Evolutionary conservation across 2,797 vertebrate genomes (phyloP).

Genomic region (Rhynchotus rufescens): DNA sequence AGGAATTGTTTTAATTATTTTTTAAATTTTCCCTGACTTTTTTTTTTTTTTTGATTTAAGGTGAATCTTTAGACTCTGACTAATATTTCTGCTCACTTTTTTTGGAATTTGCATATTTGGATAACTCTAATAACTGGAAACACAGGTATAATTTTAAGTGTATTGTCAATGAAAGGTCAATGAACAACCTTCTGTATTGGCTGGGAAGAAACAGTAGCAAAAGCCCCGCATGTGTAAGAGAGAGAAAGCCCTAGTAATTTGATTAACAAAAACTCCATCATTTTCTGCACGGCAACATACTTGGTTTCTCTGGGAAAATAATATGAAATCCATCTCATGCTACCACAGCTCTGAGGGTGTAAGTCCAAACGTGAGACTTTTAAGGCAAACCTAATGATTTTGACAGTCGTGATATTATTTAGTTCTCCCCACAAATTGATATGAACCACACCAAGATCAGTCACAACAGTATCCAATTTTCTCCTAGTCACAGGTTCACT

Average conservation of each 20-base stretch:
- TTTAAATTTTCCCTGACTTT: too few species aligned
- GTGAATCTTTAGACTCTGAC: slow-evolving; percentile 15
- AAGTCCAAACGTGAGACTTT: slow-evolving; percentile 68
- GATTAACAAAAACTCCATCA: slow-evolving; percentile 33
- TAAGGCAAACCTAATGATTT: slow-evolving; percentile 75
- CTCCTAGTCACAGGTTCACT: slow-evolving; percentile 80
- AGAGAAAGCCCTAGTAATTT: not conserved
- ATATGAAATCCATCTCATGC: not conserved
- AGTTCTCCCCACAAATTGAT: slow-evolving; percentile 79
- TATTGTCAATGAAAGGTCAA: slow-evolving; percentile 30
- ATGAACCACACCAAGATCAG: slow-evolving; percentile 79
- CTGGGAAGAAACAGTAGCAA: slow-evolving; percentile 38
- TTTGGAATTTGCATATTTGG: slow-evolving; percentile 23
- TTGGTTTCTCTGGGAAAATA: slow-evolving; percentile 10
- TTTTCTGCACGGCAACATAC: slow-evolving; percentile 24
- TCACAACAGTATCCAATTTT: slow-evolving; percentile 83
- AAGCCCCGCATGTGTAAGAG: not conserved
- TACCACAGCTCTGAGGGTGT: slow-evolving; percentile 27
- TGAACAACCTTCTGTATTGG: not conserved
- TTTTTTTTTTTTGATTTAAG: not conserved
- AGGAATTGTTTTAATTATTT: too few species aligned
- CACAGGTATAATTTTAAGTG: slow-evolving; percentile 55
- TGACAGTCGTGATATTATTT: slow-evolving; percentile 75
- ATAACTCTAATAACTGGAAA: slow-evolving; percentile 35
- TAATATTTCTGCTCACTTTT: slow-evolving; percentile 24